Conservation (phyloP, 2,797 vertebrate genomes). For the Telmatherina bonti region DNA sequence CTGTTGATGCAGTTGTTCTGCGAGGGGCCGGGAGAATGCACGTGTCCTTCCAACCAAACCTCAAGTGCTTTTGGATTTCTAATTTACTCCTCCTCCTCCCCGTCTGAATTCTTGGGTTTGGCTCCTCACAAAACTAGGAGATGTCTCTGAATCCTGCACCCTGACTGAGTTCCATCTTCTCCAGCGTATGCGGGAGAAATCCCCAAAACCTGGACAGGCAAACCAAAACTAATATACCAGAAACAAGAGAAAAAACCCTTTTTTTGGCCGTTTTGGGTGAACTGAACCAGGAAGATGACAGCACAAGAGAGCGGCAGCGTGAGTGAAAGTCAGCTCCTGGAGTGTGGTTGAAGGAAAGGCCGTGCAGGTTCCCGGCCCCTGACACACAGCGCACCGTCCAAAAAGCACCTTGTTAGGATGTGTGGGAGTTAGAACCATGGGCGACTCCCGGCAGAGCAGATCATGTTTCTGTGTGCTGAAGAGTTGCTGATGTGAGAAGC, state of each 20-base stretch:
- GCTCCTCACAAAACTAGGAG: background rate
- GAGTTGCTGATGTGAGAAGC: constrained; percentile 35
- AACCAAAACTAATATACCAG: background rate
- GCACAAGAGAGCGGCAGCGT: constrained; percentile 30
- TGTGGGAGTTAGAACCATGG: constrained; percentile 49
- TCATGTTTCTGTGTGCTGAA: constrained; percentile 44
- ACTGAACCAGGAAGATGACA: constrained; percentile 11
- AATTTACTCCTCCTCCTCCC: constrained; percentile 1
- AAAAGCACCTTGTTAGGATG: constrained; percentile 48
- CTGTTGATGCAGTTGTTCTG: background rate
- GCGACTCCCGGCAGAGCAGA: constrained; percentile 66
- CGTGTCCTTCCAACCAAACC: constrained; percentile 22
- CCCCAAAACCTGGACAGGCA: background rate
- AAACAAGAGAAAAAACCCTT: too few species aligned
- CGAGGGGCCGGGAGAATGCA: constrained; percentile 41
- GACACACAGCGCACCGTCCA: constrained; percentile 3
- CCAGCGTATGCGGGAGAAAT: background rate
- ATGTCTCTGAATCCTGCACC: background rate
- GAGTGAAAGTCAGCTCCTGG: constrained; percentile 10
- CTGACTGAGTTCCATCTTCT: background rate
- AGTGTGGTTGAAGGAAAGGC: constrained; percentile 26
- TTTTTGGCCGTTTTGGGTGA: constrained; percentile 7
- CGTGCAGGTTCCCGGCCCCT: constrained; percentile 35
- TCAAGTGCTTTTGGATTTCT: background rate
- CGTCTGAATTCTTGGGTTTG: background rate